Evolutionary conservation across 2,888 invertebrate species (phyloP).

Genomic region (Aphodius sticticus): DNA sequence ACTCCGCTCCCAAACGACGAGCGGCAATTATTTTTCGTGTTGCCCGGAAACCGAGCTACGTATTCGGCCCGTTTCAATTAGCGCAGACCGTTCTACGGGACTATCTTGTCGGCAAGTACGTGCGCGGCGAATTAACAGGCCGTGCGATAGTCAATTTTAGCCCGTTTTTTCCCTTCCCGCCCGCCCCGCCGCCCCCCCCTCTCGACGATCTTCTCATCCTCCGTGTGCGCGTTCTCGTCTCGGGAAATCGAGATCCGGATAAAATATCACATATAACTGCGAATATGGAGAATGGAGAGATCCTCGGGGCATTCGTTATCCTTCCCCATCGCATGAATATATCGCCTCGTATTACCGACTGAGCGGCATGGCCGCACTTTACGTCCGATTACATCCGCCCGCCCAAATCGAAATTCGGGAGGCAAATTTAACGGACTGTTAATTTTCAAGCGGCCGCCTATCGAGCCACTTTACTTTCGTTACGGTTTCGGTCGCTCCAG

Average conservation of each 20-base stretch:
- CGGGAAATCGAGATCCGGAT: background rate
- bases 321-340: background rate
- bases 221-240: background rate
- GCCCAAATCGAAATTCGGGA: background rate
- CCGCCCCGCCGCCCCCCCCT: background rate
- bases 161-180: background rate
- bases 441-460: background rate
- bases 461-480: background rate
- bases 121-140: background rate
- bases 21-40: constrained; percentile 6
- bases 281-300: constrained; percentile 4
- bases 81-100: background rate
- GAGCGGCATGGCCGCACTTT: background rate
- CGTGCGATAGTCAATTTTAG: background rate
- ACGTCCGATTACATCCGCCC: background rate
- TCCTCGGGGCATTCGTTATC: background rate
- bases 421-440: constrained; percentile 4
- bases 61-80: background rate
- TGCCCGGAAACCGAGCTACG: constrained; percentile 4
- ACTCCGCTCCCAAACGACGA: background rate
- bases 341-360: background rate
- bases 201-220: no score
- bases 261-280: constrained; percentile 4
- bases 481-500: background rate
- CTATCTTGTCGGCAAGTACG: constrained; percentile 4